Conservation (phyloP, 2,888 invertebrate genomes). For the Nemoura dubitans region DNA sequence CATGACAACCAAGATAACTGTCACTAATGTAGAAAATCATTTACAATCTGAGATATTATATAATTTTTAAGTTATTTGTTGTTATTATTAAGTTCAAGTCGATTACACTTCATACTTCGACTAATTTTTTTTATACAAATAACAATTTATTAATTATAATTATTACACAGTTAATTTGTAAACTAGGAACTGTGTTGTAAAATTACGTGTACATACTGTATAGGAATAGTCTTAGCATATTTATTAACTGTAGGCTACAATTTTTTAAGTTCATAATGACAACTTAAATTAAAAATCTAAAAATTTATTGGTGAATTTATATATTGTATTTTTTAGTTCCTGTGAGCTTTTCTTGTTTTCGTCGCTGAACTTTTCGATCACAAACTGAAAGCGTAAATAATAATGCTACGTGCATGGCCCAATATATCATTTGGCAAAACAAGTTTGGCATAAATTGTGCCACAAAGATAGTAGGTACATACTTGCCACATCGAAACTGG, state of each 20-base stretch:
- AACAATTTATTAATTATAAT: not conserved
- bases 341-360: too few species aligned
- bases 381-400: too few species aligned
- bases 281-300: slow-evolving; percentile 39
- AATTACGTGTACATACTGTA: slow-evolving; percentile 25
- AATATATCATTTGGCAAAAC: too few species aligned
- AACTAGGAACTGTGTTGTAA: slow-evolving; percentile 26
- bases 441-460: too few species aligned
- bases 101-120: slow-evolving; percentile 14
- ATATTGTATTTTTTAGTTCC: too few species aligned
- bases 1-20: not conserved
- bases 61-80: slow-evolving; percentile 30
- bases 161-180: not conserved
- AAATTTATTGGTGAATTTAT: slow-evolving; percentile 16
- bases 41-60: slow-evolving; percentile 24
- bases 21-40: not conserved
- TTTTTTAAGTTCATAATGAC: slow-evolving; percentile 39
- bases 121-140: slow-evolving; percentile 13
- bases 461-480: too few species aligned
- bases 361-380: too few species aligned
- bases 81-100: not conserved
- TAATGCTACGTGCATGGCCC: too few species aligned
- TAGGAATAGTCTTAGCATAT: slow-evolving; percentile 34
- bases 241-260: slow-evolving; percentile 38
- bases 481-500: too few species aligned